phyloP scores from a whole-genome alignment of 2,113 vertebrate species.

The Bos taurus region DNA sequence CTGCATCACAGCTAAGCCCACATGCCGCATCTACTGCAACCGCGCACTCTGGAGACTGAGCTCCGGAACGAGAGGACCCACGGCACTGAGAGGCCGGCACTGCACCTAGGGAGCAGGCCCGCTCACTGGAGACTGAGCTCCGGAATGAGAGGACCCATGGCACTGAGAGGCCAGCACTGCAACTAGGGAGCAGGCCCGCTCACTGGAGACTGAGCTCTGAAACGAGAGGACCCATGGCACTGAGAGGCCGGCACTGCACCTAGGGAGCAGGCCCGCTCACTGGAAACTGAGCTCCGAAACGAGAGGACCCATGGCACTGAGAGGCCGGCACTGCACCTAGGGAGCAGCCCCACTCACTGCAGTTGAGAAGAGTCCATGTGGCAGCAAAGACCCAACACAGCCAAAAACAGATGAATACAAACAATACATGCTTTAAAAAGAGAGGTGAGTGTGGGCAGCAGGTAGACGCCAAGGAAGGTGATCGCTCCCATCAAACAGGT shows the following conservation, averaged over 20 bases:
- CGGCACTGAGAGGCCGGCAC: fast-evolving
- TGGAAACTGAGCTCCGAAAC: not conserved
- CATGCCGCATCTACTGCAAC: fast-evolving
- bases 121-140: not conserved
- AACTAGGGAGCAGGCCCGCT: too few species aligned
- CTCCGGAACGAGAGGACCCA: fast-evolving
- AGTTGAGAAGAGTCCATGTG: fast-evolving
- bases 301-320: fast-evolving
- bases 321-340: not conserved
- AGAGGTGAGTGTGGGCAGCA: not conserved
- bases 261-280: not conserved
- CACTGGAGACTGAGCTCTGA: too few species aligned
- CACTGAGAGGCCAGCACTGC: too few species aligned
- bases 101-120: not conserved
- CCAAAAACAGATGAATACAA: not conserved
- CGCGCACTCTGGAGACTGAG: not conserved
- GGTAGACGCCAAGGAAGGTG: too few species aligned
- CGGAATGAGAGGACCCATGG: too few species aligned
- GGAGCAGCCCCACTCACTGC: not conserved
- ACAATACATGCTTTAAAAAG: not conserved
- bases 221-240: fast-evolving
- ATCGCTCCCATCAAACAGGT: fast-evolving
- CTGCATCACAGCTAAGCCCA: not conserved
- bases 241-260: fast-evolving
- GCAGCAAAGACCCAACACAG: not conserved